A percentile compares a stretch with the other conserved stretches of the same genome.
Conservation (phyloP, 2,113 vertebrate species). For the Genyomyrus donnyi region DNA sequence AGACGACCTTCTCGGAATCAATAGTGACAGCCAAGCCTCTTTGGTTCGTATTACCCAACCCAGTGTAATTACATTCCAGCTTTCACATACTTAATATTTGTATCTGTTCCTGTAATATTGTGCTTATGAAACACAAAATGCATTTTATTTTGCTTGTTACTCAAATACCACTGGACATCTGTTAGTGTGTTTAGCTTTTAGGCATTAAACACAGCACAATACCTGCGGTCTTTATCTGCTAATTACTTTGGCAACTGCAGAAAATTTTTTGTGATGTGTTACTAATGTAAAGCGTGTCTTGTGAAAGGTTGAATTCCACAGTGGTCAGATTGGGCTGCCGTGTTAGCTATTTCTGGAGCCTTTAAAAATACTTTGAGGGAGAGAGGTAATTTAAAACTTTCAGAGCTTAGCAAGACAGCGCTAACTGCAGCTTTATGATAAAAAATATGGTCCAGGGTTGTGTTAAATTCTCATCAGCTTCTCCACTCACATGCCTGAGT, state of each 20-base stretch:
- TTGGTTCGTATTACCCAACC: constrained; percentile 14
- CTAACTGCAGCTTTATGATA: constrained; percentile 8
- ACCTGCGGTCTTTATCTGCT: neutral
- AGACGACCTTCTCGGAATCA: constrained; percentile 27
- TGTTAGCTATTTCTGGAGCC: neutral
- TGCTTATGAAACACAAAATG: neutral
- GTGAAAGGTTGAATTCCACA: neutral
- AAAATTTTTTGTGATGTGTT: neutral
- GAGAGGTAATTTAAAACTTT: constrained; percentile 2
- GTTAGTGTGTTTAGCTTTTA: neutral
- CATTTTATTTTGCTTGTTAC: neutral
- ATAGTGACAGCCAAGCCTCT: constrained; percentile 21
- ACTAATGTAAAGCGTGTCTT: neutral
- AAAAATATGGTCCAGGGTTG: neutral
- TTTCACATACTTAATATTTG: neutral
- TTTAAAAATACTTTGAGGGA: neutral
- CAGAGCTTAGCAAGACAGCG: neutral
- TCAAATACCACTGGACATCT: neutral
- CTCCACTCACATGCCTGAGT: neutral
- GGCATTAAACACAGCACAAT: neutral
- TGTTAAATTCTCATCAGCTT: constrained; percentile 5
- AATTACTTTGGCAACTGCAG: neutral
- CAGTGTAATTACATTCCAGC: constrained; percentile 27
- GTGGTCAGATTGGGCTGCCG: neutral
- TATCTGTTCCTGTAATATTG: neutral